These are phyloP conservation scores for Noctuana brunneofusca DNA, from an alignment of 2,888 invertebrate species.

Conservation along the genomic window DNA sequence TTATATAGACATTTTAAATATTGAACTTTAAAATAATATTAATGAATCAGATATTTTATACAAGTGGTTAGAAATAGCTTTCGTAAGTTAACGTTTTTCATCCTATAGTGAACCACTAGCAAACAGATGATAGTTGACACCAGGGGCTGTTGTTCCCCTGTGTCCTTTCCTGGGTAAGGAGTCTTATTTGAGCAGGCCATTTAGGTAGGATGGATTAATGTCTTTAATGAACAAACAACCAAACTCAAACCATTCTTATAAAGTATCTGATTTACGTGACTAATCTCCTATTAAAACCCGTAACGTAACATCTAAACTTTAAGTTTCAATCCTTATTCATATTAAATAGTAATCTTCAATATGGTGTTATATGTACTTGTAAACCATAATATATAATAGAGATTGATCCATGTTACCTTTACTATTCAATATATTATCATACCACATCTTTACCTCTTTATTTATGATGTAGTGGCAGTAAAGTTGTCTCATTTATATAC, in stretches of 20 bases:
- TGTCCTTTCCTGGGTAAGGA: no score
- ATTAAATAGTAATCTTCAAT: slow-evolving; percentile 13
- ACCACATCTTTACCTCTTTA: slow-evolving; percentile 25
- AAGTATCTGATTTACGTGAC: not conserved
- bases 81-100: not conserved
- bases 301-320: slow-evolving; percentile 8
- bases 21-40: slow-evolving; percentile 22
- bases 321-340: slow-evolving; percentile 1
- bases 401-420: slow-evolving; percentile 6
- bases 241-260: slow-evolving; percentile 14
- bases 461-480: slow-evolving; percentile 43
- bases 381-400: slow-evolving; percentile 8
- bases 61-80: slow-evolving; percentile 5
- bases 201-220: no score
- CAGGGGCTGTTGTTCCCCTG: no score
- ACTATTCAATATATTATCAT: slow-evolving; percentile 8
- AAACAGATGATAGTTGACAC: no score
- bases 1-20: slow-evolving; percentile 22
- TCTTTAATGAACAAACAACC: no score
- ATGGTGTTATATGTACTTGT: not conserved
- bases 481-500: slow-evolving; percentile 40
- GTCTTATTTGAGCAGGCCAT: no score
- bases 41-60: slow-evolving; percentile 36
- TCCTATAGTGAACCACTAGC: no score
- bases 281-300: not conserved